Conservation (phyloP, 2,797 vertebrate genomes). For the Danio kyathit region DNA sequence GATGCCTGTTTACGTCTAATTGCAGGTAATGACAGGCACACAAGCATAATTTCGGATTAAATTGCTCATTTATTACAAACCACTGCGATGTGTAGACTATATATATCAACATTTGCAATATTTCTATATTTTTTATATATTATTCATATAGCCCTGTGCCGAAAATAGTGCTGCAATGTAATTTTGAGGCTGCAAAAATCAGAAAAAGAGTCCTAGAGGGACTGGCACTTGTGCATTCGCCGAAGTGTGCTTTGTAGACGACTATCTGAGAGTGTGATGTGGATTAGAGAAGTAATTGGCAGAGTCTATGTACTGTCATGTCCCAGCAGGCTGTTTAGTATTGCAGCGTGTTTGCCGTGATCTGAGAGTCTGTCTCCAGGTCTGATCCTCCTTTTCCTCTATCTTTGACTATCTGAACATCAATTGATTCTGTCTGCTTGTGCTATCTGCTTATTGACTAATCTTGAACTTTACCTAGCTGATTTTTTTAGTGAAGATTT, state of each 20-base stretch:
- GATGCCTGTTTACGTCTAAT: no score
- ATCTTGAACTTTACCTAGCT: constrained; percentile 62
- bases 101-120: no score
- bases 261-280: constrained; percentile 79
- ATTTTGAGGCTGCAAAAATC: no score
- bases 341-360: constrained; percentile 75
- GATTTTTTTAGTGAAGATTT: not conserved
- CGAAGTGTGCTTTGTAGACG: constrained; percentile 68
- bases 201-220: not conserved
- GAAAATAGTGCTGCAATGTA: no score
- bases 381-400: constrained; percentile 71
- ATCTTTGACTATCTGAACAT: constrained; percentile 75
- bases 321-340: constrained; percentile 79
- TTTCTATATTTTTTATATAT: no score
- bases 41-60: no score
- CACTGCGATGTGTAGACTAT: no score
- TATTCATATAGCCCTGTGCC: no score
- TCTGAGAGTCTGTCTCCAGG: constrained; percentile 75
- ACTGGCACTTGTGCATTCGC: constrained; percentile 52
- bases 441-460: constrained; percentile 69
- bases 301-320: constrained; percentile 82
- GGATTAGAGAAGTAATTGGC: constrained; percentile 84
- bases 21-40: no score
- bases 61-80: no score
- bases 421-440: constrained; percentile 69